These are phyloP conservation scores for Lepus oiostolus DNA, from an alignment of 2,797 vertebrate genomes.

Conservation along the genomic window DNA sequence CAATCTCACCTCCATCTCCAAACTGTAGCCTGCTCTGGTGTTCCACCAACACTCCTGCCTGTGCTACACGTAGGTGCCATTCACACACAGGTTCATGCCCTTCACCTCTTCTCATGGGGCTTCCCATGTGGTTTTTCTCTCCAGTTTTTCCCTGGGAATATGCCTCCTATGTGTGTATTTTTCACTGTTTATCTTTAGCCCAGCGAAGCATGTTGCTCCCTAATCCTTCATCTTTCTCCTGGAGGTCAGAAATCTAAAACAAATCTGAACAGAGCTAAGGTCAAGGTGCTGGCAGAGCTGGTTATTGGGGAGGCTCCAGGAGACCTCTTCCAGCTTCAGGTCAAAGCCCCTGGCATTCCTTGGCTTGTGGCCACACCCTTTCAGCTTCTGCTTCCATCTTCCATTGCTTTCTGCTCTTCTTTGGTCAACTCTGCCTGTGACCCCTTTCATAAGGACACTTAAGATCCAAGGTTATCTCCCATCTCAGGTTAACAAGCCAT, in stretches of 20 bases:
- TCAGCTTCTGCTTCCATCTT: not conserved
- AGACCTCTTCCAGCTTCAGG: not conserved
- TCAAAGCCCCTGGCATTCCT: not conserved
- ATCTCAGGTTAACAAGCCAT: not conserved
- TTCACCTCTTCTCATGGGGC: too few relatives aligned
- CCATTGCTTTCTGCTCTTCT: not conserved
- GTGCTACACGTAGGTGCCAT: too few relatives aligned
- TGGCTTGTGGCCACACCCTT: not conserved
- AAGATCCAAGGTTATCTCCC: not conserved
- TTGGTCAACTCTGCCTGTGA: not conserved
- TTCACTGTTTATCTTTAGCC: too few relatives aligned
- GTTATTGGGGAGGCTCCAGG: not conserved
- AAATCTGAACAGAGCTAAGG: not conserved
- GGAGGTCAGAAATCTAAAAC: not conserved
- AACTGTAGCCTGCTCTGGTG: too few relatives aligned
- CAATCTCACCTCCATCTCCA: too few relatives aligned
- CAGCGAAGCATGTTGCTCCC: too few relatives aligned
- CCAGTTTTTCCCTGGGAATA: too few relatives aligned
- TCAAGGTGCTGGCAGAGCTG: not conserved
- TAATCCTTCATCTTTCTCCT: not conserved
- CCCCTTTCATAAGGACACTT: not conserved
- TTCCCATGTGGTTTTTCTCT: too few relatives aligned
- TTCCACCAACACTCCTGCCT: too few relatives aligned
- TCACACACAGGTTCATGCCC: too few relatives aligned
- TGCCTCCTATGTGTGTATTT: too few relatives aligned